Base-by-base conservation (phyloP, 2,888 invertebrate genomes). In the Hypena proboscidalis region DNA sequence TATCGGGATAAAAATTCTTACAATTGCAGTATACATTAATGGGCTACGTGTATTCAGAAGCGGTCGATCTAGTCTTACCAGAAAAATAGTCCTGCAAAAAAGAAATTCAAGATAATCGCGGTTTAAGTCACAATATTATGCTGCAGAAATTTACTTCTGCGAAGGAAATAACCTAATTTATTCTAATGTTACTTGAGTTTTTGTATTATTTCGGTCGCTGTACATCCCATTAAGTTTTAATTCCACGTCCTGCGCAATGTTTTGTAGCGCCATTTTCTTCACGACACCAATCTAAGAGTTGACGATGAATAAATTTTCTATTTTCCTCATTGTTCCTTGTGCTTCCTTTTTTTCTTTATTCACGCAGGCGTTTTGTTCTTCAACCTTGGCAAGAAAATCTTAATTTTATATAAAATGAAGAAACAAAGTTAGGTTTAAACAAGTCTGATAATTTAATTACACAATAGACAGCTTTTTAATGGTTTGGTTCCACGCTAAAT, bases 241-340 rank as follows among this genome's bases (percentile, higher is more conserved):
- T 71, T 74, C 62, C 51, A 53, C 53, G 65, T 61, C 48, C 59
- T 47, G 60, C 43, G 66, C 68, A 65, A 74, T 71, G 69, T 65
- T 46, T 61, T 67, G 66, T 62, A 52, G 58, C 37, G 9, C 41
- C 40, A 54, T 67, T 67, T 58, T 58, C 54, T 59, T 51, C 26
- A 50, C 40, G 58, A 64, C 68, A 55, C 60, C 62, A 53, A 61
- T 61, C 62, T 60, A 53, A 67, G 61, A 67, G 58, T 67, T 70
- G 70, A 69, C 74, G 72, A 79, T 78, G 78, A 80, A 80, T 78
- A 82, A 78, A 79, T 78, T 79, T 73, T 63, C 70, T 67, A 67
- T 70, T 70, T 65, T 61, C 65, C 61, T 59, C 55, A 56, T 64
- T 67, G 53, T 63, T 57, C 39, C 55, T 53, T 66, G 56, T 60